These are phyloP conservation scores for Lophochroa leadbeateri DNA, from an alignment of 2,113 vertebrate species.

Conservation along the genomic window DNA sequence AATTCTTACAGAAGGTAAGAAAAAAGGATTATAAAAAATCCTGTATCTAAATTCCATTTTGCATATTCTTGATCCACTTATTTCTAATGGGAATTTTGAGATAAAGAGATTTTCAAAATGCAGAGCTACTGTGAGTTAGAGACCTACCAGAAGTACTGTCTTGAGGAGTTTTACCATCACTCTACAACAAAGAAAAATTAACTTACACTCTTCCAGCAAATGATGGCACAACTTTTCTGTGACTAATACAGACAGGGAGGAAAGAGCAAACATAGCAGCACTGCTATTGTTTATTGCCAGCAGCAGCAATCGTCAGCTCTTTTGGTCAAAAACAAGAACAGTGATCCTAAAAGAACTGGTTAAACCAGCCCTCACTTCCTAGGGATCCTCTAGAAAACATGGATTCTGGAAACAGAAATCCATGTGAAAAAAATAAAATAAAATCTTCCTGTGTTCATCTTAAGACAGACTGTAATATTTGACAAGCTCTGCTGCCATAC, in stretches of 20 bases:
- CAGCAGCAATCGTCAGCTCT: neutral
- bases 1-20: neutral
- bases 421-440: neutral
- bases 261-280: neutral
- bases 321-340: neutral
- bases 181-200: neutral
- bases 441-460: neutral
- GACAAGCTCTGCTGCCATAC: neutral
- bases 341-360: neutral
- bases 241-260: neutral
- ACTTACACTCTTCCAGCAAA: neutral
- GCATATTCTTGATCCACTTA: neutral
- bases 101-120: neutral
- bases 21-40: neutral
- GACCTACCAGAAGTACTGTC: neutral
- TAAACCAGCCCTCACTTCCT: neutral
- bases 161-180: neutral
- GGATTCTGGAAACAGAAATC: neutral
- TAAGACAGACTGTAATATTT: neutral
- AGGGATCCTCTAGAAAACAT: neutral
- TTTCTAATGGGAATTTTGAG: neutral
- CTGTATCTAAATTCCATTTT: neutral
- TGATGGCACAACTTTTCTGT: neutral
- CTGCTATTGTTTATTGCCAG: neutral
- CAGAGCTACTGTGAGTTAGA: neutral